Evolutionary conservation across 1,140 invertebrate species (phyloP).

Genomic region (Zaprionus camerounensis): DNA sequence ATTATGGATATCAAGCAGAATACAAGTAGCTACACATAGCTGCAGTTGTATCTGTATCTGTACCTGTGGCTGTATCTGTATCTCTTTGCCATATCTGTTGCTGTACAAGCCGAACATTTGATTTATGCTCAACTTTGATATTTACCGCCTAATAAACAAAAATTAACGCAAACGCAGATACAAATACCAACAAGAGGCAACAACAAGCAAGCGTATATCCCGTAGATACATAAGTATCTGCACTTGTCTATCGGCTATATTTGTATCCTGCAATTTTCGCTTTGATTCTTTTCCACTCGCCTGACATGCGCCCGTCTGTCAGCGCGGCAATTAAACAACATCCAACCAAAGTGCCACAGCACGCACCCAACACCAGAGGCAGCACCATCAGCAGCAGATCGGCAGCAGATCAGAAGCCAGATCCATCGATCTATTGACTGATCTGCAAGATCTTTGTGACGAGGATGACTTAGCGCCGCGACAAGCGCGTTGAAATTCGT

Average conservation of each 20-base stretch:
- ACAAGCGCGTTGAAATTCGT: conserved; percentile 62
- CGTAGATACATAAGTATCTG: conserved; percentile 31
- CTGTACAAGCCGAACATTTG: conserved; percentile 65
- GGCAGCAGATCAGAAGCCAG: neutral
- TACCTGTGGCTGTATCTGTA: conserved; percentile 23
- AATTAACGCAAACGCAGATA: conserved; percentile 74
- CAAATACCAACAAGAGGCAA: conserved; percentile 19
- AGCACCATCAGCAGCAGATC: neutral
- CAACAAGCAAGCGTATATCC: conserved; percentile 18
- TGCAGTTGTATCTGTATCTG: conserved; percentile 33
- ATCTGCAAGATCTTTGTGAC: conserved; percentile 19
- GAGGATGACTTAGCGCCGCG: conserved; percentile 41
- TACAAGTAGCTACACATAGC: conserved; percentile 10
- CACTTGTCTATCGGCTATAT: conserved; percentile 44
- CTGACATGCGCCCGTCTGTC: conserved; percentile 78
- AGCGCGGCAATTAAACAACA: conserved; percentile 77
- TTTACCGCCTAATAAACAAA: conserved; percentile 82
- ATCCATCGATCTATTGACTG: conserved; percentile 6
- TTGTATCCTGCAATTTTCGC: conserved; percentile 64
- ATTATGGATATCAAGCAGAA: conserved; percentile 26
- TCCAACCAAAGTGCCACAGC: conserved; percentile 57
- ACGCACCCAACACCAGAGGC: conserved; percentile 5
- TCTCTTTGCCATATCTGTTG: conserved; percentile 24
- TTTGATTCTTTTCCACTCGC: conserved; percentile 62
- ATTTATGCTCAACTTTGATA: conserved; percentile 81